A percentile compares a stretch with the other conserved stretches of the same genome.
These are phyloP conservation scores for Tenthredo livida DNA, from an alignment of 2,888 invertebrate species.

Conservation along the genomic window DNA sequence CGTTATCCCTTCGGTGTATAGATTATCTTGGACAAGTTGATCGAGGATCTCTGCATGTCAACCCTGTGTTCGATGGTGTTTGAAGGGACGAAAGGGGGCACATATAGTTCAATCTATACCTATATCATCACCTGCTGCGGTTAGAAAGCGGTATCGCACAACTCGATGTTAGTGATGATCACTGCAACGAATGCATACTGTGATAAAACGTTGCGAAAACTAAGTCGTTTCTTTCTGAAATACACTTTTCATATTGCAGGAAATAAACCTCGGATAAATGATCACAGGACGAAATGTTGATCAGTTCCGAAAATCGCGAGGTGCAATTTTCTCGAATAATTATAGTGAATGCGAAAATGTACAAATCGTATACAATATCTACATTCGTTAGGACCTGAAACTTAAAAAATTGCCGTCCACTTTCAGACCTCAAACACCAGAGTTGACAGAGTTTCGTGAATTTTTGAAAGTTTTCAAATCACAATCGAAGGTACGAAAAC, in stretches of 20 bases:
- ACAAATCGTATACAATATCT: too few relatives aligned
- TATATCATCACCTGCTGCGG: conserved; percentile 4
- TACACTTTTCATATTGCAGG: too few relatives aligned
- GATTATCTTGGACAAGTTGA: not conserved
- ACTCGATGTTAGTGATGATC: not conserved
- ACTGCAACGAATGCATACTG: not conserved
- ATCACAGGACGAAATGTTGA: too few relatives aligned
- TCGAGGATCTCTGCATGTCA: not conserved
- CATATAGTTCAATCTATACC: not conserved
- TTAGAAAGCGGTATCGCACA: not conserved
- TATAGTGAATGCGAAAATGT: not conserved
- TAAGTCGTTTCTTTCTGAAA: too few relatives aligned
- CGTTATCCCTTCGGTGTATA: not conserved
- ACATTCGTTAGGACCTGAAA: too few relatives aligned
- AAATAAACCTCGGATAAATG: too few relatives aligned
- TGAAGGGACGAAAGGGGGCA: not conserved
- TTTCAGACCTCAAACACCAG: not conserved
- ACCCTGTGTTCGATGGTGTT: not conserved
- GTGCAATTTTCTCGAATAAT: too few relatives aligned
- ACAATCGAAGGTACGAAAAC: not conserved
- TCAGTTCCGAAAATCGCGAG: too few relatives aligned
- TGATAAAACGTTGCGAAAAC: too few relatives aligned
- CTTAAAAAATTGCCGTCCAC: not conserved
- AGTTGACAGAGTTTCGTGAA: not conserved
- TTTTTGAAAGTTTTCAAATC: not conserved